Conservation (phyloP, 2,888 invertebrate genomes). For the Melanotus villosus region DNA sequence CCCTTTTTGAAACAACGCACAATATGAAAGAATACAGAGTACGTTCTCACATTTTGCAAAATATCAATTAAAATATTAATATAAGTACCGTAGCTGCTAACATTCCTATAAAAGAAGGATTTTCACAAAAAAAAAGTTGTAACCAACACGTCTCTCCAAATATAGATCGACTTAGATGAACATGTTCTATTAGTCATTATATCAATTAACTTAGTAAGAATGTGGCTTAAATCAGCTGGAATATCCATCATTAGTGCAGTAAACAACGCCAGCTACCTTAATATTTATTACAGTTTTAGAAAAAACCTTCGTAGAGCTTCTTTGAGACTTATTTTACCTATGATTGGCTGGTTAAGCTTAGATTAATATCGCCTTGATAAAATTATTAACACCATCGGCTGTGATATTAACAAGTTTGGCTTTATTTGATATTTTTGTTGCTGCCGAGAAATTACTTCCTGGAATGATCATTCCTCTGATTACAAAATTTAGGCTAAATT, state of each 20-base stretch:
- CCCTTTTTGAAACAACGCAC: no score
- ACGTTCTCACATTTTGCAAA: conserved; percentile 3
- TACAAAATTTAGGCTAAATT: no score
- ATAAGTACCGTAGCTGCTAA: neutral
- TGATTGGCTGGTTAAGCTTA: no score
- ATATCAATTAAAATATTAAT: conserved; percentile 5
- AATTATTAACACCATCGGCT: no score
- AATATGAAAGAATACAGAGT: neutral
- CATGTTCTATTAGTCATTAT: conserved; percentile 56
- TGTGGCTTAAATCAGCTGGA: conserved; percentile 58
- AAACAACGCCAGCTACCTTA: conserved; percentile 36
- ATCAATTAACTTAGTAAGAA: conserved; percentile 58
- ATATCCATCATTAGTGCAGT: conserved; percentile 58
- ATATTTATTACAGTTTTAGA: conserved; percentile 4
- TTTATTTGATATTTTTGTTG: no score
- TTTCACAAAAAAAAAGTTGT: conserved; percentile 51
- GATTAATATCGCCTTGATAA: no score
- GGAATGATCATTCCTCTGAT: no score
- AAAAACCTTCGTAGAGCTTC: neutral
- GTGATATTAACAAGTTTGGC: no score
- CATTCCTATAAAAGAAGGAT: conserved; percentile 4
- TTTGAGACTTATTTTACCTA: no score
- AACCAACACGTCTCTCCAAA: conserved; percentile 53
- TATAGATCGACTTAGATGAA: conserved; percentile 52
- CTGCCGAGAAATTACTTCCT: no score